Evolutionary conservation across 1,140 invertebrate species (phyloP).

Genomic region (Rhyzopertha dominica): DNA sequence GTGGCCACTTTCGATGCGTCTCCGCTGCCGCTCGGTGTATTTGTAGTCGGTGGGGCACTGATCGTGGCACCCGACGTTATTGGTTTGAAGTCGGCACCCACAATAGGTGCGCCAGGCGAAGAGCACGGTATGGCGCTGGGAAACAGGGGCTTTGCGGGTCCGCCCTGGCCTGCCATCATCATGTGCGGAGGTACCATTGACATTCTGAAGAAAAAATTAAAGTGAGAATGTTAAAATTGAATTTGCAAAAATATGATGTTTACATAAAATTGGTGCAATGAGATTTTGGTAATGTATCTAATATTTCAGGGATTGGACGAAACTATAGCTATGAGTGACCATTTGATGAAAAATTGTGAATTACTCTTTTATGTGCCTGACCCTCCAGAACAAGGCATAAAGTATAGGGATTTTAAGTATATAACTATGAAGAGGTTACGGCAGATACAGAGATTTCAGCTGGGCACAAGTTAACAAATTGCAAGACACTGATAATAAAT

Average conservation of each 20-base stretch:
- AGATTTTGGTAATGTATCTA: too few species aligned
- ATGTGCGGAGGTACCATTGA: conserved; percentile 54
- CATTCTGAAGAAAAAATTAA: conserved; percentile 50
- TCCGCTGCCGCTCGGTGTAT: conserved; percentile 40
- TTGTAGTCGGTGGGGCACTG: conserved; percentile 61
- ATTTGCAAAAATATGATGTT: conserved; percentile 9
- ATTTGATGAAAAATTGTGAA: too few species aligned
- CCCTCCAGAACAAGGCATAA: too few species aligned
- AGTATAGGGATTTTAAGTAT: too few species aligned
- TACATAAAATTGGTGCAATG: too few species aligned
- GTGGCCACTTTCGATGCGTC: conserved; percentile 63
- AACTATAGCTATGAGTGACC: too few species aligned
- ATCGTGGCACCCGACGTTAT: conserved; percentile 61
- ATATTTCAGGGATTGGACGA: too few species aligned
- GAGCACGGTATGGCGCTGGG: conserved; percentile 65
- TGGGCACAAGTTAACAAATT: too few species aligned
- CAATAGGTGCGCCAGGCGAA: conserved; percentile 52
- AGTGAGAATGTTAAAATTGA: conserved; percentile 6
- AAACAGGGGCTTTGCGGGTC: conserved; percentile 65
- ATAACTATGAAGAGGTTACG: too few species aligned
- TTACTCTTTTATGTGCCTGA: too few species aligned
- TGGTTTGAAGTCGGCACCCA: conserved; percentile 62
- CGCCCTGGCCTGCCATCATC: conserved; percentile 56
- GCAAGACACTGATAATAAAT: too few species aligned
- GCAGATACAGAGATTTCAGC: too few species aligned